These are phyloP conservation scores for Hetaerina titia DNA, from an alignment of 2,888 invertebrate genomes.

Conservation along the genomic window DNA sequence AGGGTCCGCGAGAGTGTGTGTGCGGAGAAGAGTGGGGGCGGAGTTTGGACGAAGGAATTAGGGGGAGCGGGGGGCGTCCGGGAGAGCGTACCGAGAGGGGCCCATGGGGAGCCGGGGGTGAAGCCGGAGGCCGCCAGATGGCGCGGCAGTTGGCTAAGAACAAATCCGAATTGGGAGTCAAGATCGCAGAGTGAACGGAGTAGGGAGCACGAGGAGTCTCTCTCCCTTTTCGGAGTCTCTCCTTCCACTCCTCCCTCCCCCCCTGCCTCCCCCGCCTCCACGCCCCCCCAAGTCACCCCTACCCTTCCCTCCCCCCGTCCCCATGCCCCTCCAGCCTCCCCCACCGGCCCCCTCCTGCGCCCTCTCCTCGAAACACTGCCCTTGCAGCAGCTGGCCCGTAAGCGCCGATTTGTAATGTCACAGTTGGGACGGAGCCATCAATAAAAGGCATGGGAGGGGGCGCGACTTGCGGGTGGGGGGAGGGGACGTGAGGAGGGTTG, in stretches of 20 bases:
- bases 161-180: slow-evolving; percentile 67
- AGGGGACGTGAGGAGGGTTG: not conserved
- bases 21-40: not conserved
- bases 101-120: not conserved
- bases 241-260: not conserved
- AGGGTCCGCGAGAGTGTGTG: not conserved
- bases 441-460: slow-evolving; percentile 52
- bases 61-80: not conserved
- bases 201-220: not conserved
- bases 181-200: slow-evolving; percentile 46
- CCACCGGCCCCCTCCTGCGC: not conserved
- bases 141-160: slow-evolving; percentile 67
- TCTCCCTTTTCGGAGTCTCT: not conserved
- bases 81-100: not conserved
- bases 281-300: not conserved
- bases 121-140: slow-evolving; percentile 48
- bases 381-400: slow-evolving; percentile 67
- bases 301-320: not conserved
- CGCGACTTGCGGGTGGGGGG: not conserved
- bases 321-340: not conserved
- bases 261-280: not conserved
- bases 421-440: slow-evolving; percentile 68
- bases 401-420: slow-evolving; percentile 69
- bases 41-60: not conserved
- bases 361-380: not conserved